Evolutionary conservation across 2,888 invertebrate genomes (phyloP), one percentile per base, ranked within the genome.

Genomic region (Melitaea athalia): DNA sequence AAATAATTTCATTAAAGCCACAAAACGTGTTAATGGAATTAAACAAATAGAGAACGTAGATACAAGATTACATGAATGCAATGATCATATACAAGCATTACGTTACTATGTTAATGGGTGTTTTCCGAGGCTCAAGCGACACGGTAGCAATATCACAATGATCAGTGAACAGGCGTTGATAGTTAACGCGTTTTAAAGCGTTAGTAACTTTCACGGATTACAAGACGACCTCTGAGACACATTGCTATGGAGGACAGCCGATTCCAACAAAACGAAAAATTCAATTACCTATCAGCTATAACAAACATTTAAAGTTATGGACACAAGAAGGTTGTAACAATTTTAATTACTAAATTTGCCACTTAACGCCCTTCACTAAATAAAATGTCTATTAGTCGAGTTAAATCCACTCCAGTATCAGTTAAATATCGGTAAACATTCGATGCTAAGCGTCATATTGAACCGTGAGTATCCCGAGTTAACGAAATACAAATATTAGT

Each of bases 401-500:
- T 12, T 45, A 45, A 3, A 45, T 0, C 11, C 8, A 50, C 15
- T 50, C 7, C 11, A 6, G 2, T 15, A 15, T 15, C 15, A 57
- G 33, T 42, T 17, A 11, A 42, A 17, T 4, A 14, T 17, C 24
- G n/a, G 59, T 47, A 33, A 60, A 38, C 42, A 6, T 31, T 55
- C 38, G 15, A 68, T 62, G 74, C 64, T 75, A 38, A n/a, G 52
- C 60, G 57, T 66, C 63, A 66, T 14, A 15, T 8, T 55, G 60
- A 43, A 15, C 83, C 60, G 82, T 87, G 74, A 84, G 88, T 86
- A 81, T 73, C 82, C 74, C 73, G 85, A 83, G 91, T 87, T 91
- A 92, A 92, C 89, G 85, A 92, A 89, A 88, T 86, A 89, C 90
- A 91, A 92, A 92, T 88, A 92, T 91, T 89, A 81, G 86, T 84